Evolutionary conservation across 2,888 invertebrate genomes (phyloP).

Genomic region (Lasioglossum lativentre): DNA sequence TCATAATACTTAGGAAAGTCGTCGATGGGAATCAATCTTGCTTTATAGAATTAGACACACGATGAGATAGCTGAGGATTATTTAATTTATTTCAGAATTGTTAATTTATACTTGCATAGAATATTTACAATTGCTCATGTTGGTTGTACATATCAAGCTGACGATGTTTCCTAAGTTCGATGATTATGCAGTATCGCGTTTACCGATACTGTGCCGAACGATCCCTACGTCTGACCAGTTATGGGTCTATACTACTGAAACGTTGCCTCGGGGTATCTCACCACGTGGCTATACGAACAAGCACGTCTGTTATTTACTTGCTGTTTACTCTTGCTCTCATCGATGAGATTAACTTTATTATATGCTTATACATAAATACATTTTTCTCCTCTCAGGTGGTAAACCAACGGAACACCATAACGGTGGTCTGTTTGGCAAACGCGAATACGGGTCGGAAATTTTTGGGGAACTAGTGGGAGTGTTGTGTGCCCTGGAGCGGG

Average conservation of each 20-base stretch:
- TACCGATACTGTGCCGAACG: too few relatives aligned
- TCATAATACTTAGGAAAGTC: not conserved
- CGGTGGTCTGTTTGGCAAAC: not conserved
- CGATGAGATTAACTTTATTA: not conserved
- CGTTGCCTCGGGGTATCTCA: not conserved
- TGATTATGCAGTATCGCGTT: not conserved
- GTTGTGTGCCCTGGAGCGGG: not conserved
- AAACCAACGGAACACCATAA: not conserved
- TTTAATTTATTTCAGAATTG: not conserved
- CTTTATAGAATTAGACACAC: not conserved
- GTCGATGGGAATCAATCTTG: not conserved
- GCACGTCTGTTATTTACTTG: not conserved
- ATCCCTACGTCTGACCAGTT: not conserved
- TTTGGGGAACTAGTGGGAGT: not conserved
- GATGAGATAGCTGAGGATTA: not conserved
- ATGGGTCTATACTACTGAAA: not conserved
- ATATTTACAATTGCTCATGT: not conserved
- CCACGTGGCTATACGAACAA: not conserved
- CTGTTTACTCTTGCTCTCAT: not conserved
- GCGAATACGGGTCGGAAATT: constrained; percentile 3
- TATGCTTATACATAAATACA: not conserved
- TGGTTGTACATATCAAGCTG: not conserved
- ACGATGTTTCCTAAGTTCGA: not conserved
- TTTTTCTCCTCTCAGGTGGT: not conserved
- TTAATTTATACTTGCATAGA: not conserved